phyloP scores from a whole-genome alignment of 2,888 invertebrate genomes.

The Sphaerophoria rueppellii region DNA sequence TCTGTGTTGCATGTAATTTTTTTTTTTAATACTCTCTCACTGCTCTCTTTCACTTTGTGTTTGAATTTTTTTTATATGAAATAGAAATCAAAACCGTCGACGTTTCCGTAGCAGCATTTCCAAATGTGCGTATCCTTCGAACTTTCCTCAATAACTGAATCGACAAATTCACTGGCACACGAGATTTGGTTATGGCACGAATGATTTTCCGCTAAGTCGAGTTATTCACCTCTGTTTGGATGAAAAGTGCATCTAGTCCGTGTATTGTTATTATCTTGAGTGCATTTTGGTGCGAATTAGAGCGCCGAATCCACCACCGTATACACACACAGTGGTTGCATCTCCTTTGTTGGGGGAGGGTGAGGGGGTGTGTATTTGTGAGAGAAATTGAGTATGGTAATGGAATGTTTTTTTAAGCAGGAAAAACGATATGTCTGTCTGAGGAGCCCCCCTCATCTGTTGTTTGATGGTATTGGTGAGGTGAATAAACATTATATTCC shows the following conservation, averaged over 20 bases:
- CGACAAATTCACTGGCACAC: conserved; percentile 42
- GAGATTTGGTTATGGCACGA: conserved; percentile 36
- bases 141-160: conserved; percentile 81
- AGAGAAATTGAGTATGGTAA: conserved; percentile 65
- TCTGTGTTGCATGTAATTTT: not conserved
- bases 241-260: conserved; percentile 32
- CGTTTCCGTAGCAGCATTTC: conserved; percentile 72
- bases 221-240: conserved; percentile 21
- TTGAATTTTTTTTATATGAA: not conserved
- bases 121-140: conserved; percentile 79
- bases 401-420: conserved; percentile 39
- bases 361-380: not conserved
- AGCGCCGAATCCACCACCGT: conserved; percentile 65
- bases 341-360: not conserved
- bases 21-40: conserved; percentile 37
- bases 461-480: conserved; percentile 32
- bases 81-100: conserved; percentile 60
- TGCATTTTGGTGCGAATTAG: not conserved
- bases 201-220: conserved; percentile 18
- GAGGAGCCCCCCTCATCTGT: conserved; percentile 2
- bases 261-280: conserved; percentile 40
- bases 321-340: not conserved
- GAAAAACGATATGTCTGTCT: conserved; percentile 68
- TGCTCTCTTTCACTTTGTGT: conserved; percentile 17
- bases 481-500: conserved; percentile 31